These are phyloP conservation scores for Argyra leucocephala DNA, from an alignment of 2,888 invertebrate species.

Conservation along the genomic window DNA sequence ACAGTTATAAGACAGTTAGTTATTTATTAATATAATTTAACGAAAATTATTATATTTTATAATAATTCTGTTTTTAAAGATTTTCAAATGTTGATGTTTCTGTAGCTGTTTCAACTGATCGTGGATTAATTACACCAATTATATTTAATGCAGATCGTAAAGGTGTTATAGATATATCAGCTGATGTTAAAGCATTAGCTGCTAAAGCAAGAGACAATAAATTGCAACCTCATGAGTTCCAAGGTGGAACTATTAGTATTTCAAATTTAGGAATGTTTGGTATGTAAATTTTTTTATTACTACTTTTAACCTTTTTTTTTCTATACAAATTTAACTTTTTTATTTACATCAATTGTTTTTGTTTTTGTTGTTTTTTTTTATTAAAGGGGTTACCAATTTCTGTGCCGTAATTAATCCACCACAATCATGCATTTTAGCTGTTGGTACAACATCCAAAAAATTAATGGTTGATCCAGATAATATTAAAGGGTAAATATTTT, in stretches of 20 bases:
- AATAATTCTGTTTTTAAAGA: constrained; percentile 43
- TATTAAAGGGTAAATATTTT: constrained; percentile 58
- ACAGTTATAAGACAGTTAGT: constrained; percentile 81
- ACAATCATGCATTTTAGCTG: constrained; percentile 86
- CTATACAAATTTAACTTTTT: neutral
- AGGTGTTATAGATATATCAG: constrained; percentile 75
- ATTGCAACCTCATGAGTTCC: constrained; percentile 87
- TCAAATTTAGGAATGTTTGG: constrained; percentile 95
- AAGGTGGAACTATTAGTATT: constrained; percentile 90
- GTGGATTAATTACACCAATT: constrained; percentile 94
- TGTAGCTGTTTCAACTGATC: constrained; percentile 91
- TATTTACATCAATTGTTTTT: constrained; percentile 1
- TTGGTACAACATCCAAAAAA: constrained; percentile 69
- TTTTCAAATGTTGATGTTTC: constrained; percentile 88
- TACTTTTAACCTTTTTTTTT: neutral
- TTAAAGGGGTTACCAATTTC: constrained; percentile 69
- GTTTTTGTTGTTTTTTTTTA: constrained; percentile 8
- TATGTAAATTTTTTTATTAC: constrained; percentile 31
- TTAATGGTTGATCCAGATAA: constrained; percentile 62
- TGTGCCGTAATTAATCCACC: constrained; percentile 94
- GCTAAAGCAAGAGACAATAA: constrained; percentile 79
- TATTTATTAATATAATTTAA: neutral
- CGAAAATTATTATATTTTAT: constrained; percentile 7
- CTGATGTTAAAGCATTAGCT: constrained; percentile 69
- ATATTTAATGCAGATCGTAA: constrained; percentile 83